A percentile compares a stretch with the other conserved stretches of the same genome.
These are phyloP conservation scores for Heterodera schachtii DNA, from an alignment of 1,140 invertebrate species.

Conservation along the genomic window DNA sequence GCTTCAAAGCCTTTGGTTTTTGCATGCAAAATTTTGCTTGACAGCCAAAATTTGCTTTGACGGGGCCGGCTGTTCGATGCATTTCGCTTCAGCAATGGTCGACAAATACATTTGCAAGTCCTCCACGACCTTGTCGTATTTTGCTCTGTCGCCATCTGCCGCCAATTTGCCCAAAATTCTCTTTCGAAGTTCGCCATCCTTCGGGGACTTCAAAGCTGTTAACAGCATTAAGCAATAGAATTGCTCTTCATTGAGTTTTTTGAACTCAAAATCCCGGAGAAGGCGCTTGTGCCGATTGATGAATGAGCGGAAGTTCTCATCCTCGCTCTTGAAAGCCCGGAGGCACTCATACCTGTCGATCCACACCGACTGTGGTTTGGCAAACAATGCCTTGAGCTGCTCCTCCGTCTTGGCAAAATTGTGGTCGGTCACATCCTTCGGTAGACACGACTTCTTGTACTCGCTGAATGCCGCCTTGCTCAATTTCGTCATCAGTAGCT, in stretches of 20 bases:
- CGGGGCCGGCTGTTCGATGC: not conserved
- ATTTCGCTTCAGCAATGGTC: not conserved
- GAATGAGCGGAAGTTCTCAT: too few species aligned
- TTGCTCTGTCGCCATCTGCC: not conserved
- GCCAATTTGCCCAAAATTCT: not conserved
- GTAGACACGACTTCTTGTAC: not conserved
- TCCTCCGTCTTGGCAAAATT: not conserved
- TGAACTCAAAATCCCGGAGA: not conserved
- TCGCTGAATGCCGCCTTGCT: not conserved
- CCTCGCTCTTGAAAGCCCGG: not conserved
- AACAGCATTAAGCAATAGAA: too few species aligned
- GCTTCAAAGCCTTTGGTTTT: not conserved
- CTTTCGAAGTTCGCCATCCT: too few species aligned
- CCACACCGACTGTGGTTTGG: not conserved
- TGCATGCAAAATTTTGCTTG: not conserved
- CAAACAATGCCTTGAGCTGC: not conserved
- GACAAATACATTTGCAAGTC: not conserved
- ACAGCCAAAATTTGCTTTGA: not conserved
- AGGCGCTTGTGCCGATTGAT: not conserved
- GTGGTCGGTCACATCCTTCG: not conserved
- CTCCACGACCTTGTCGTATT: not conserved
- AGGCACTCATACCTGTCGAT: not conserved
- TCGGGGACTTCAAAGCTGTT: too few species aligned
- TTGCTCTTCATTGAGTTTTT: too few species aligned
- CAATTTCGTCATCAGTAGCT: not conserved